These are phyloP conservation scores for Tanytarsus gracilentus DNA, from an alignment of 2,888 invertebrate genomes.

Conservation along the genomic window DNA sequence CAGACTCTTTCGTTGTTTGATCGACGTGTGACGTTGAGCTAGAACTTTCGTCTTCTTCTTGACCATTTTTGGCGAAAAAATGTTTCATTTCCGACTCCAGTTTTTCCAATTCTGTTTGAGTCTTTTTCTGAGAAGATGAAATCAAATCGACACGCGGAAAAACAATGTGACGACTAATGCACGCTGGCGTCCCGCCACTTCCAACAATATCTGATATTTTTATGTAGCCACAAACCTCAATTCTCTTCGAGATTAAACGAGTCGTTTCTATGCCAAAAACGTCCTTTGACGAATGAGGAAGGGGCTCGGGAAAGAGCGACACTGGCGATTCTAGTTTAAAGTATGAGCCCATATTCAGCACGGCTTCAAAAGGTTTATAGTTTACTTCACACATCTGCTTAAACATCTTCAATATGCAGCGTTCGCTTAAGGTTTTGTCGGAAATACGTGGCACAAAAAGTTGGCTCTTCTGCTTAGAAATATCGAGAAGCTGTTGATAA, in stretches of 20 bases:
- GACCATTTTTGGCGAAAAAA: conserved; percentile 40
- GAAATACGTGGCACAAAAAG: conserved; percentile 51
- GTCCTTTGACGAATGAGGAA: conserved; percentile 38
- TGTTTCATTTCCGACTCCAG: conserved; percentile 40
- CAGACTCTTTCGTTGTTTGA: conserved; percentile 56
- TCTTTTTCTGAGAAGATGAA: conserved; percentile 34
- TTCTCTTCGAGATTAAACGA: conserved; percentile 54
- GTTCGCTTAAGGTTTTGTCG: conserved; percentile 2
- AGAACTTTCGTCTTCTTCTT: conserved; percentile 34
- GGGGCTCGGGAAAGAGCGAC: conserved; percentile 64
- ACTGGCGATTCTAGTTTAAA: conserved; percentile 59
- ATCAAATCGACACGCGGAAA: conserved; percentile 59
- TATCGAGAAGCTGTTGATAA: conserved; percentile 72
- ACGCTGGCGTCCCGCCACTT: conserved; percentile 68
- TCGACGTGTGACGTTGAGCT: conserved; percentile 1
- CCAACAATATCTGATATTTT: conserved; percentile 64
- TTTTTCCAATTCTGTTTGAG: conserved; percentile 39
- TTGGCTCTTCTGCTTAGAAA: conserved; percentile 58
- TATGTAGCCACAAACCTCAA: conserved; percentile 82
- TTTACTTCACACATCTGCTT: conserved; percentile 61
- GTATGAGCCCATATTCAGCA: conserved; percentile 57
- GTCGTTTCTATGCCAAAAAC: conserved; percentile 30
- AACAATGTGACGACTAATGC: conserved; percentile 81
- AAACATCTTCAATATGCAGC: conserved; percentile 47
- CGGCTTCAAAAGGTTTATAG: conserved; percentile 63